Evolutionary conservation across 1,140 invertebrate species (phyloP).

Genomic region (Lordiphosa stackelbergi): DNA sequence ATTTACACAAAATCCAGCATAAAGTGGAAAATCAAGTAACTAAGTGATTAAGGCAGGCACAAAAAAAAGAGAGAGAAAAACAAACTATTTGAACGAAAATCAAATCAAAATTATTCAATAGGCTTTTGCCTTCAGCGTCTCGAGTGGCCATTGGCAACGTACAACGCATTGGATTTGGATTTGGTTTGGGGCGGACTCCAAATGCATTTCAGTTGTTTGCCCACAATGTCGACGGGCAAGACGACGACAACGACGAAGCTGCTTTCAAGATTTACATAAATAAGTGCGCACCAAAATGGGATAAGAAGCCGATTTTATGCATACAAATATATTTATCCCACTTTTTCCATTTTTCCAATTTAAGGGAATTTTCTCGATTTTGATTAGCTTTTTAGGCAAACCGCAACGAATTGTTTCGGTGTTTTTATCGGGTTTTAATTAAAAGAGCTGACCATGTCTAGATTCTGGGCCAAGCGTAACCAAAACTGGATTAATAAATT

Average conservation of each 20-base stretch:
- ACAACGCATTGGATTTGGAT: constrained; percentile 36
- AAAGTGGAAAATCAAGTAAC: constrained; percentile 71
- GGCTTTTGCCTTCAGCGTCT: constrained; percentile 46
- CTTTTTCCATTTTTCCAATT: constrained; percentile 11
- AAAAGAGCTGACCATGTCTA: constrained; percentile 51
- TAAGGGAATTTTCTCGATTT: constrained; percentile 23
- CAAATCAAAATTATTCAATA: constrained; percentile 67
- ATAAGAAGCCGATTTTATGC: constrained; percentile 49
- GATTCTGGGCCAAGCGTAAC: constrained; percentile 15
- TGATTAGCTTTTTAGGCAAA: constrained; percentile 55
- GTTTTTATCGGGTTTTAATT: constrained; percentile 58
- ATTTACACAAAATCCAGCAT: constrained; percentile 67
- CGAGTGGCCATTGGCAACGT: constrained; percentile 27
- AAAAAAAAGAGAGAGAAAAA: constrained; percentile 11
- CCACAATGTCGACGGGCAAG: constrained; percentile 25
- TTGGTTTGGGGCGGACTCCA: constrained; percentile 37
- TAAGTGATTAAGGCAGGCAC: constrained; percentile 57
- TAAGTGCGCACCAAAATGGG: constrained; percentile 55
- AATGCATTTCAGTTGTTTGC: constrained; percentile 63
- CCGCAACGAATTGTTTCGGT: constrained; percentile 55
- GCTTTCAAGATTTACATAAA: constrained; percentile 61
- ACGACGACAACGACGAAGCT: constrained; percentile 21
- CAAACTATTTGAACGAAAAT: constrained; percentile 47
- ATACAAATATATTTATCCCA: constrained; percentile 21
- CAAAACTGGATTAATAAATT: constrained; percentile 32